These are phyloP conservation scores for Gobio occitaniae DNA, from an alignment of 2,797 vertebrate genomes.

Conservation along the genomic window DNA sequence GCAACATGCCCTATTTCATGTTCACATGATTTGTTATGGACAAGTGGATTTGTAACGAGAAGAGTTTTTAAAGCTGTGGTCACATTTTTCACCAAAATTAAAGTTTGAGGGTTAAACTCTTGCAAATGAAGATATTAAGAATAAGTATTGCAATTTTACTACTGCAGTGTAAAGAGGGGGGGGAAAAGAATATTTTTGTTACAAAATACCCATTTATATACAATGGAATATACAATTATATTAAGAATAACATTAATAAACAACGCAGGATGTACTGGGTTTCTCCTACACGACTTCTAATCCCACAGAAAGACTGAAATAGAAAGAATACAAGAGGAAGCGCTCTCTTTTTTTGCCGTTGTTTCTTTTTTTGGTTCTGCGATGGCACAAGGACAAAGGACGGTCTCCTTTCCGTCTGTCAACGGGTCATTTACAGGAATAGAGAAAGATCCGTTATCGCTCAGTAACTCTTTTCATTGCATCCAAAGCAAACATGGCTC, in stretches of 20 bases:
- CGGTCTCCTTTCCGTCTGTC: constrained; percentile 57
- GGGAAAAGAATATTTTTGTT: not conserved
- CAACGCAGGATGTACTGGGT: not conserved
- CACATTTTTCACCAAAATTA: not conserved
- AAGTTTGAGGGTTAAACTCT: no score
- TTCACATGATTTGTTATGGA: not conserved
- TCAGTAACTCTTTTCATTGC: constrained; percentile 43
- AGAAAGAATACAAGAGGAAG: constrained; percentile 47
- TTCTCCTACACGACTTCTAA: constrained; percentile 3
- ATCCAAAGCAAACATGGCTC: constrained; percentile 62
- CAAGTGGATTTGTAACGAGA: not conserved
- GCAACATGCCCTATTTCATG: not conserved
- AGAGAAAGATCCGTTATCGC: constrained; percentile 59
- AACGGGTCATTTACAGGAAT: constrained; percentile 61
- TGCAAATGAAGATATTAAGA: not conserved
- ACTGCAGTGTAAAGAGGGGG: not conserved
- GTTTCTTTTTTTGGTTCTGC: constrained; percentile 43
- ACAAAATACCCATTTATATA: not conserved
- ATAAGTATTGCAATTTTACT: not conserved
- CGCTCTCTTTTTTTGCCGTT: constrained; percentile 14
- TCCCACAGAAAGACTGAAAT: constrained; percentile 40
- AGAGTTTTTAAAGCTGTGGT: not conserved
- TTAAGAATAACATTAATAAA: not conserved
- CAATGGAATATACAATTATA: not conserved
- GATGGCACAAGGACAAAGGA: constrained; percentile 50